Conservation (phyloP, 2,113 vertebrate genomes). For the Vidua chalybeata region DNA sequence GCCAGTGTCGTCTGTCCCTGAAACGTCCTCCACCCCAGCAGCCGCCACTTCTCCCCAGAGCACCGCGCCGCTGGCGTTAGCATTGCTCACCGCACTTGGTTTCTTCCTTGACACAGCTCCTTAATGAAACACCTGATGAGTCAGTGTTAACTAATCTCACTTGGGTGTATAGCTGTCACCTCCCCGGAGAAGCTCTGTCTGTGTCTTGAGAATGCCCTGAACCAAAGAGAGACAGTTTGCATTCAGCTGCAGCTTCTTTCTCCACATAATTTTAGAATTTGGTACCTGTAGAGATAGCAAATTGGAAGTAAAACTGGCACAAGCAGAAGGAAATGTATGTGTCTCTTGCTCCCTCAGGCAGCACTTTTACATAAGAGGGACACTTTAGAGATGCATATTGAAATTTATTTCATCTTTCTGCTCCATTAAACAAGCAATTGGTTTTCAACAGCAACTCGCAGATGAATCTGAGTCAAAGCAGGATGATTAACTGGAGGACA, state of each 20-base stretch:
- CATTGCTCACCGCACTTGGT: not conserved
- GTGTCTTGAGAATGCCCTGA: not conserved
- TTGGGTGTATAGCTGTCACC: not conserved
- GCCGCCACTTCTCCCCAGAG: not conserved
- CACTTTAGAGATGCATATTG: slow-evolving; percentile 4
- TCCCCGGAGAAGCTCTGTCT: not conserved
- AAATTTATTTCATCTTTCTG: slow-evolving; percentile 52
- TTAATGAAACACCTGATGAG: slow-evolving; percentile 57
- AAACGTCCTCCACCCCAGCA: not conserved
- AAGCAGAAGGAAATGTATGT: not conserved
- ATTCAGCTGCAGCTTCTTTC: not conserved
- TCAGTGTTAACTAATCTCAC: not conserved
- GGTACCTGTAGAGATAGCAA: slow-evolving; percentile 2
- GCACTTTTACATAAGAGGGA: not conserved
- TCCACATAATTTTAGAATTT: not conserved
- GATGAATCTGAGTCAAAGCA: not conserved
- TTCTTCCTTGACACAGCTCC: not conserved
- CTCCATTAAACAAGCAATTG: slow-evolving; percentile 55
- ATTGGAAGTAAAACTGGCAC: not conserved
- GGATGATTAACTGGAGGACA: slow-evolving; percentile 48
- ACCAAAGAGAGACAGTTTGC: not conserved
- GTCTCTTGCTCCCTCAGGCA: not conserved
- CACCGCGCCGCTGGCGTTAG: rapidly evolving
- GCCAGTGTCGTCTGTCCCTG: not conserved
- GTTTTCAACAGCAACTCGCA: slow-evolving; percentile 29